Base-by-base conservation (phyloP, 2,888 invertebrate genomes). In the Apotomis turbidana region DNA sequence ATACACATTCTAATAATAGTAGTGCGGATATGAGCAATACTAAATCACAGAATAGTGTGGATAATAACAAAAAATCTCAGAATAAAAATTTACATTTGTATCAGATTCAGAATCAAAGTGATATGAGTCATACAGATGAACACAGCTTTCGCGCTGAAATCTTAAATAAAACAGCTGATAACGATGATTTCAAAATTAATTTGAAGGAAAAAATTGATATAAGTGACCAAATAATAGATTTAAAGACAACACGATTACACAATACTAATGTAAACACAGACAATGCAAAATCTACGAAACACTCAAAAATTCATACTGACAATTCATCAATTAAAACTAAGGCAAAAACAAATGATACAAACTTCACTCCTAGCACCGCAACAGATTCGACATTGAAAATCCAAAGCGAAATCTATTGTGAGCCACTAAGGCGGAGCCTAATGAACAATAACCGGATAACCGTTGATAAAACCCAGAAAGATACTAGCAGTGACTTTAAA, bases 291-390 rank as follows among this genome's bases (percentile, higher is more conserved):
- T 9, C 4, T 27, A 3, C 13, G 38, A 41, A 44, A 3, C 15
- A n/a, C 12, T 5, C 10, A 41, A 44, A 13, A 2, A 8, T 60
- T 2, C 9, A 5, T 4, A 51, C 46, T 13, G 49, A 52, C n/a
- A n/a, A 49, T 51, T 1, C 13, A 68, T 51, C n/a, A 61, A 3
- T 64, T 60, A 13, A 71, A 67, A 46, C 12, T 9, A 52, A 41
- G 41, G 36, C 58, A 6, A 41, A 13, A 36, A 54, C 76, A 76
- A 63, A 74, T 72, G 6, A 74, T 70, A 0, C 10, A 15, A 38
- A 62, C 52, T 4, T 12, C 8, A 1, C 12, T 15, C 36, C 15
- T 8, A 49, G 57, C 13, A 10, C 12, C 8, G 5, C 12, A 9
- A 15, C 4, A 27, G 44, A 59, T 6, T 44, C 44, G 15, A 62